These are phyloP conservation scores for Thalassophryne amazonica DNA, from an alignment of 2,797 vertebrate species.

Conservation along the genomic window DNA sequence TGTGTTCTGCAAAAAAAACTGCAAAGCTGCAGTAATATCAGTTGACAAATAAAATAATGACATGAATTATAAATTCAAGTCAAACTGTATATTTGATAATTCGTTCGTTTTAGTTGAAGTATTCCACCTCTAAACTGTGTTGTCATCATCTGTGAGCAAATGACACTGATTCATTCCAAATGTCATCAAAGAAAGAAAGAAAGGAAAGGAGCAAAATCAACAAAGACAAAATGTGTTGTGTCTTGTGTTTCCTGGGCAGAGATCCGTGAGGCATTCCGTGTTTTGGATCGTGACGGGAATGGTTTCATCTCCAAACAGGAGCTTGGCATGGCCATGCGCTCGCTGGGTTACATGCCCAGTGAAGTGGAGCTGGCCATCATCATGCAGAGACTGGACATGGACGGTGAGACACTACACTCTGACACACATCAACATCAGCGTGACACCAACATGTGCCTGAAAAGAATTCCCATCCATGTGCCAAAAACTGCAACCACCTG, in stretches of 20 bases:
- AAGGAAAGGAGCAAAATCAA: not conserved
- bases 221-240: not conserved
- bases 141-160: too few species aligned
- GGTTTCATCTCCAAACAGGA: conserved; percentile 97
- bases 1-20: too few species aligned
- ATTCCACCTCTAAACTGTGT: too few species aligned
- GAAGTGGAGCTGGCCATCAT: conserved; percentile 95
- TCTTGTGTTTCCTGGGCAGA: conserved; percentile 70
- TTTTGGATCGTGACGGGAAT: conserved; percentile 91
- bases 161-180: too few species aligned
- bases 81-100: too few species aligned
- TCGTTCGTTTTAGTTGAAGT: too few species aligned
- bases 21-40: too few species aligned
- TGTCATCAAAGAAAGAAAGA: not conserved
- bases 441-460: too few species aligned
- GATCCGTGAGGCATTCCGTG: conserved; percentile 90
- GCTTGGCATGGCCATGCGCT: conserved; percentile 95
- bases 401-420: conserved; percentile 79
- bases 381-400: conserved; percentile 96
- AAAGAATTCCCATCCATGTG: not conserved
- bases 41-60: too few species aligned
- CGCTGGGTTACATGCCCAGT: conserved; percentile 93
- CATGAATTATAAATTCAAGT: too few species aligned
- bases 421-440: too few species aligned
- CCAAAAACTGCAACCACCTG: not conserved